These are phyloP conservation scores for Lasioglossum calceatum DNA, from an alignment of 2,888 invertebrate species.

Conservation along the genomic window DNA sequence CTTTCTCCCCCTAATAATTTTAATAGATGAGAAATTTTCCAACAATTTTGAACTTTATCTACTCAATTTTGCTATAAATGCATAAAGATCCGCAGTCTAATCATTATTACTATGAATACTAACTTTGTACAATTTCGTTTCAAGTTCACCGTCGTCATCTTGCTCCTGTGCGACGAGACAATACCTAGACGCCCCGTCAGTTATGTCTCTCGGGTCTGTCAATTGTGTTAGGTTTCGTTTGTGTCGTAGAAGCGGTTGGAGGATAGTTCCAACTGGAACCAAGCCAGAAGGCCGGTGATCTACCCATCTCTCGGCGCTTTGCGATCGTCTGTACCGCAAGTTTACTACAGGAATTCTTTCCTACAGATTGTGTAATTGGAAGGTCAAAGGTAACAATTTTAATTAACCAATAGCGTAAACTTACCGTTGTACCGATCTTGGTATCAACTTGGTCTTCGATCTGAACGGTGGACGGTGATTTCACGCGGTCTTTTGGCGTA, in stretches of 20 bases:
- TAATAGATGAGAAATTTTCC: too few relatives aligned
- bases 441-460: conserved; percentile 11
- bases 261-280: conserved; percentile 93
- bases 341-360: conserved; percentile 89
- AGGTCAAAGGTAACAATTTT: not conserved
- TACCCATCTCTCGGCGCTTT: conserved; percentile 92
- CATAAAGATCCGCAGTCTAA: not conserved
- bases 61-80: too few relatives aligned
- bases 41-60: too few relatives aligned
- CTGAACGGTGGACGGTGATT: conserved; percentile 11
- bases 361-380: conserved; percentile 81
- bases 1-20: too few relatives aligned
- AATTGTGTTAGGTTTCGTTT: conserved; percentile 93
- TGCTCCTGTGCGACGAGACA: conserved; percentile 96
- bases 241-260: conserved; percentile 93
- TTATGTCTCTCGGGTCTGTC: conserved; percentile 88
- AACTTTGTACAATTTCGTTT: conserved; percentile 95
- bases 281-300: conserved; percentile 94
- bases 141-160: conserved; percentile 95
- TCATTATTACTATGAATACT: not conserved
- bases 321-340: conserved; percentile 90
- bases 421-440: conserved; percentile 44
- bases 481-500: conserved; percentile 25
- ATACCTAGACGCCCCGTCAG: conserved; percentile 89
- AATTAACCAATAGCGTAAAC: not conserved